Evolutionary conservation across 2,113 vertebrate genomes (phyloP), one percentile per base, ranked within the genome.

Genomic region (Rhegmatorhina hoffmannsi): DNA sequence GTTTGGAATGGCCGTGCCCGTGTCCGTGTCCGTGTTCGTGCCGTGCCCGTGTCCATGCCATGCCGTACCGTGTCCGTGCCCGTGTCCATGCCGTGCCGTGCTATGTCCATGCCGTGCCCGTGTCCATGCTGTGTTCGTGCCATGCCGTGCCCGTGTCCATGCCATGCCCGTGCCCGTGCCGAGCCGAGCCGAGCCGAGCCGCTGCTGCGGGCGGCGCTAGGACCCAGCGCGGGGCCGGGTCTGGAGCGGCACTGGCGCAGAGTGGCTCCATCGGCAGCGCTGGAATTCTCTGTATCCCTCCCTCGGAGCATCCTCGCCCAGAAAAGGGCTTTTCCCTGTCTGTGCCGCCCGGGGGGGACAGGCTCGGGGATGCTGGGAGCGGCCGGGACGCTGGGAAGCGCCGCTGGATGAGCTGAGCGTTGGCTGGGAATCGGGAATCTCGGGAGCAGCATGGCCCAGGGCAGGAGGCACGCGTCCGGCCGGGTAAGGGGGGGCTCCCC

Each of bases 241-340:
- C 98, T 97, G 96, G 87, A 96, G 98, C 98, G 97, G 98, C 98
- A 96, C 97, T 98, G 98, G 98, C 98, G 98, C 99, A 99, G 98
- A 98, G 98, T 97, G 96, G 97, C 95, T 98, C 98, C 98, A 97
- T 98, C 98, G 98, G 98, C 98, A 97, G 97, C 88, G 97, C 97
- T 72, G 94, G 95, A 92, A 94, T 94, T 69, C 28, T 85, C 84
- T 40, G 11, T 95, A 59, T 94, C 91, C 95, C 92, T 86, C 91
- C 86, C 74, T 79, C 70, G 66, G 91, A 95, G 96, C 74, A 95
- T 88, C 96, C 90, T 94, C 90, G 16, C 83, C 88, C 83, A 25
- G 92, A 53, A 84, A 90, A 90, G 84, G 92, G 95, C 64, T 94
- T 91, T 43, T 38, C 68, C 62, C 63, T n/a, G 23, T 40, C 34